A percentile compares a stretch with the other conserved stretches of the same genome.
Conservation (phyloP, 2,888 invertebrate genomes). For the Branchipolynoe longqiensis region DNA sequence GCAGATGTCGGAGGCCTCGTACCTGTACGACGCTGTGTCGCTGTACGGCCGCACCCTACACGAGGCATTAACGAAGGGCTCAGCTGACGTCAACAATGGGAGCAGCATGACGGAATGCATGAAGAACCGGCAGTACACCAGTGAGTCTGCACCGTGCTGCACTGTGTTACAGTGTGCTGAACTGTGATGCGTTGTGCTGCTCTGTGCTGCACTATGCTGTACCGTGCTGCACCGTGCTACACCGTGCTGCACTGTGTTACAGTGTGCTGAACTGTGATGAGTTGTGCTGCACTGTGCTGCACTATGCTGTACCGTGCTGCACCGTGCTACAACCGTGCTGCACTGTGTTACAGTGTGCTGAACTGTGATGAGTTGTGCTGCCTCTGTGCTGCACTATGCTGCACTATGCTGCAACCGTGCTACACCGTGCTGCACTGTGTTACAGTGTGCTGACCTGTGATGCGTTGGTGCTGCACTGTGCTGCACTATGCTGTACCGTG, state of each 20-base stretch:
- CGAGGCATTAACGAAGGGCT: slow-evolving; percentile 87
- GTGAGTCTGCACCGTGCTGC: slow-evolving; percentile 86
- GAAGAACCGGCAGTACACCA: slow-evolving; percentile 89
- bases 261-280: background rate
- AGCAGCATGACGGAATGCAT: slow-evolving; percentile 84
- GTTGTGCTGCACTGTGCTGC: background rate
- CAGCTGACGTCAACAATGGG: slow-evolving; percentile 88
- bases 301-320: slow-evolving; percentile 17
- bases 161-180: too few species aligned
- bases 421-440: background rate
- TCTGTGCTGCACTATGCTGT: background rate
- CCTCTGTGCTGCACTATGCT: background rate
- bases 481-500: too few species aligned
- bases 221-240: background rate
- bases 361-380: background rate
- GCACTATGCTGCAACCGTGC: background rate
- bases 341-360: background rate
- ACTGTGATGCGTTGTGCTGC: too few species aligned
- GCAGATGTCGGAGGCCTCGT: slow-evolving; percentile 71
- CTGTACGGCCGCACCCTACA: slow-evolving; percentile 92
- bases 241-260: background rate
- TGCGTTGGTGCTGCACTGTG: too few species aligned
- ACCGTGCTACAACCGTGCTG: background rate
- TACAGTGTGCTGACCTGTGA: too few species aligned
- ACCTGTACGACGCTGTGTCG: slow-evolving; percentile 86